Evolutionary conservation across 2,113 vertebrate species (phyloP).

Genomic region (Fulmarus glacialis): DNA sequence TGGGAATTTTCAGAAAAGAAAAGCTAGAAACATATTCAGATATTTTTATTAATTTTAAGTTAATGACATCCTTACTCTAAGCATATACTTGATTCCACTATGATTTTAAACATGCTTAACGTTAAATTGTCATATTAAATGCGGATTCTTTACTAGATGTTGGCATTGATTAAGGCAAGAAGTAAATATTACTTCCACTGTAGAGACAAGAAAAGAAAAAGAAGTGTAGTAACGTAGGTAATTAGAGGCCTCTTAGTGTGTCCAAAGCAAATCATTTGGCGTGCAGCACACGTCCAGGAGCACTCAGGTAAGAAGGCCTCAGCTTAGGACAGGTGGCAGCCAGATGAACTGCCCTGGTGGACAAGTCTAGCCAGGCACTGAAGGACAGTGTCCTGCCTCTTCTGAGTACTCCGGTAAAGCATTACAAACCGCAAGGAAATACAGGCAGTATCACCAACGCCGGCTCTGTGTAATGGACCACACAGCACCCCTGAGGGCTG

Average conservation of each 20-base stretch:
- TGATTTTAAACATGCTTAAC: neutral
- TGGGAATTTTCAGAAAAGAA: neutral
- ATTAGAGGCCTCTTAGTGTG: neutral
- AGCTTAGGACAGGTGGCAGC: neutral
- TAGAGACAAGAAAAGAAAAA: neutral
- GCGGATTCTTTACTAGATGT: neutral
- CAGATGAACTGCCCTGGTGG: neutral
- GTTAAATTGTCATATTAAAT: neutral
- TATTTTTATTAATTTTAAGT: neutral
- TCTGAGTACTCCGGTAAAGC: neutral
- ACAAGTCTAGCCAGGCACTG: neutral
- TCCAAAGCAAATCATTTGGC: neutral
- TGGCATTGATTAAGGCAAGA: neutral
- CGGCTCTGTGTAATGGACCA: neutral
- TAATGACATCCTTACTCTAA: neutral
- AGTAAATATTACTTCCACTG: neutral
- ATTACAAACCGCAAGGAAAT: neutral
- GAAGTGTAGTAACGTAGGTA: neutral
- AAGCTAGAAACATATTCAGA: neutral
- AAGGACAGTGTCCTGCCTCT: neutral
- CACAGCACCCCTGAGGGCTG: neutral
- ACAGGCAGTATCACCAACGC: accelerated
- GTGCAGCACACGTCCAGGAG: neutral
- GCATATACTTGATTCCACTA: neutral
- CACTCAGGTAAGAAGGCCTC: neutral